Evolutionary conservation across 2,888 invertebrate genomes (phyloP), one percentile per base, ranked within the genome.

Genomic region (Cheilosia scutellata): DNA sequence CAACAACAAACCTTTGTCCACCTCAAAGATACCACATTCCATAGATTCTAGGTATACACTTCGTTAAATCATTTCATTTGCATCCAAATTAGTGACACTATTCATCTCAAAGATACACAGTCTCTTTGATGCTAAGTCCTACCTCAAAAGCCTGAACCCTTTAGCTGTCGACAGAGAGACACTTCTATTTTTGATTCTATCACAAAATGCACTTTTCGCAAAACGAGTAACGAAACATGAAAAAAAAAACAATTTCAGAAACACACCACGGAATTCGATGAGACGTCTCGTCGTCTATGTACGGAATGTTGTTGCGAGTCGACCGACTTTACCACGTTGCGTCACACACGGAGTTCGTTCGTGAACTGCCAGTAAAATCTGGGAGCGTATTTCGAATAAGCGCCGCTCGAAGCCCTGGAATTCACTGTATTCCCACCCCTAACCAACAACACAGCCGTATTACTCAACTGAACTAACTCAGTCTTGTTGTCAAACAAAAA

Each of bases 271-370:
- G 44, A 84, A 72, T 76, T 72, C 55, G 77, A 63, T 42, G 4
- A 58, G 27, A 25, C 16, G 37, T 27, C 31, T 57, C 11, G 53
- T 60, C 29, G 53, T 60, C 5, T 33, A 42, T 20, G 20, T 20
- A 20, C 20, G 2, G 20, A 20, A 20, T 20, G 20, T 20, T 20
- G 20, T 20, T 57, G 37, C 27, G 11, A 37, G 33, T 13, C 49
- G 31, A 65, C 60, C 55, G 70, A 60, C 11, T 70, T 70, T 55
- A 71, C 44, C 66, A 70, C 80, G 70, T 72, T 82, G 82, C 76
- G 82, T 82, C 72, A 86, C 82, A 86, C 62, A 76, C 82, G 77
- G 76, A 82, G 82, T 86, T 82, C 82, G 76, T 63, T 82, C 62
- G 72, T 77, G 76, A 77, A 86, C 86, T 82, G 82, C 60, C 72